Percentiles rank a stretch among this genome's conserved stretches.
phyloP scores from a whole-genome alignment of 2,888 invertebrate genomes.

The Steinernema carpocapsae region DNA sequence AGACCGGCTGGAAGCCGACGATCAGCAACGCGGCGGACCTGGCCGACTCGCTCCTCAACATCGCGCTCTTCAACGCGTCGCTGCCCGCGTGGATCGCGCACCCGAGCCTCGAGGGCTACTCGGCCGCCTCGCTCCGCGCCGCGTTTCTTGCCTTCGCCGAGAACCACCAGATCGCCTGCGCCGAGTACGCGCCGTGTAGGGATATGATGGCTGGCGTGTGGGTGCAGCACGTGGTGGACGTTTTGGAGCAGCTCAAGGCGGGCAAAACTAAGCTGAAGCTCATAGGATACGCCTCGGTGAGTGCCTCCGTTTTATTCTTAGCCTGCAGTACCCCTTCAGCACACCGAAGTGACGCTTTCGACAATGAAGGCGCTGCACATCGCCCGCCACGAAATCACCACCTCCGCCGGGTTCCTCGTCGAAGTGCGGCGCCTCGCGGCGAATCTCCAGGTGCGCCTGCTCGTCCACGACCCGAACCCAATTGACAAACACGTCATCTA shows the following conservation, averaged over 20 bases:
- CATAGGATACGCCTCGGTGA: conserved; percentile 55
- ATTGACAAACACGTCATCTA: conserved; percentile 57
- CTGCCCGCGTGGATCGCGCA: conserved; percentile 53
- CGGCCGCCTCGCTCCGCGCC: conserved; percentile 37
- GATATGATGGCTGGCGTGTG: conserved; percentile 57
- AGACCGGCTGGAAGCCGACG: conserved; percentile 56
- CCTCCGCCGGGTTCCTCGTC: conserved; percentile 38
- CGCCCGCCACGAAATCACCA: conserved; percentile 50
- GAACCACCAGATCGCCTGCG: conserved; percentile 54
- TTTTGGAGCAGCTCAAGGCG: conserved; percentile 38
- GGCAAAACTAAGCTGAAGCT: conserved; percentile 45
- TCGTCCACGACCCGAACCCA: conserved; percentile 55
- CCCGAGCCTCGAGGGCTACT: conserved; percentile 50
- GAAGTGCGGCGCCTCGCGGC: no score
- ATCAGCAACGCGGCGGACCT: conserved; percentile 55
- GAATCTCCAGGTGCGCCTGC: no score
- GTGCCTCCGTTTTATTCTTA: no score
- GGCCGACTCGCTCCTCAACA: conserved; percentile 57
- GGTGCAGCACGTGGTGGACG: conserved; percentile 49
- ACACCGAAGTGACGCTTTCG: conserved; percentile 56
- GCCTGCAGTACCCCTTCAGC: conserved; percentile 42
- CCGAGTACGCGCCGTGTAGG: conserved; percentile 52
- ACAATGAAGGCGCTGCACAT: conserved; percentile 52
- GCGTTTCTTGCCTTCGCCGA: conserved; percentile 51
- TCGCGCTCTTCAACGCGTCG: conserved; percentile 42